Conservation (phyloP, 2,888 invertebrate species). For the Eupithecia abbreviata region DNA sequence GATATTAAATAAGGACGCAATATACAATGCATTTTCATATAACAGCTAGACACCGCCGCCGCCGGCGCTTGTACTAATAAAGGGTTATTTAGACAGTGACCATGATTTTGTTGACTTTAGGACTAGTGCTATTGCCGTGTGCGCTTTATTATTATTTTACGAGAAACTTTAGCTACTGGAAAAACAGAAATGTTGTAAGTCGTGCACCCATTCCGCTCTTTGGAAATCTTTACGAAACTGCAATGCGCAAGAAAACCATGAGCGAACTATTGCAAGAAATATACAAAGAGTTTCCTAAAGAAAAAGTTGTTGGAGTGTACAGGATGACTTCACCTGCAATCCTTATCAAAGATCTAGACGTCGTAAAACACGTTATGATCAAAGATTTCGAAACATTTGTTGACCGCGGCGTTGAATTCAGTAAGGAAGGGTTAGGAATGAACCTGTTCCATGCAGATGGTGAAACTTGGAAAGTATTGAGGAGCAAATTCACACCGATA, state of each 20-base stretch:
- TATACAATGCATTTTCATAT: background rate
- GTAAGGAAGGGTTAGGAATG: constrained; percentile 56
- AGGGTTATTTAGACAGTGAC: background rate
- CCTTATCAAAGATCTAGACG: constrained; percentile 60
- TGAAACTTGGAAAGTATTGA: constrained; percentile 59
- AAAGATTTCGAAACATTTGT: constrained; percentile 62
- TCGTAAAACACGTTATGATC: constrained; percentile 62
- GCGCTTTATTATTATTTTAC: constrained; percentile 56
- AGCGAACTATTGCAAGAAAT: constrained; percentile 22
- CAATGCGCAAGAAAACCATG: constrained; percentile 36
- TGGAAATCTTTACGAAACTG: constrained; percentile 56
- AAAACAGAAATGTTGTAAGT: constrained; percentile 51
- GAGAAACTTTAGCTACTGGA: constrained; percentile 62
- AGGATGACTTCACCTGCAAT: constrained; percentile 59
- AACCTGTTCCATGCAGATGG: constrained; percentile 64
- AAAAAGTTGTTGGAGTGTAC: constrained; percentile 64
- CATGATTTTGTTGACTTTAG: constrained; percentile 6
- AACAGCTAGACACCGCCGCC: background rate
- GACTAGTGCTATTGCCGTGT: constrained; percentile 31
- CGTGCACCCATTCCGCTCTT: constrained; percentile 57
- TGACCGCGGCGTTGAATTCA: constrained; percentile 61
- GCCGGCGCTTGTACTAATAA: background rate
- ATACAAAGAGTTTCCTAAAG: constrained; percentile 56
- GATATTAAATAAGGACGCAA: background rate
- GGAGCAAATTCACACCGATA: constrained; percentile 59